Base-by-base conservation (phyloP, 2,888 invertebrate genomes). In the Drymonia ruficornis region DNA sequence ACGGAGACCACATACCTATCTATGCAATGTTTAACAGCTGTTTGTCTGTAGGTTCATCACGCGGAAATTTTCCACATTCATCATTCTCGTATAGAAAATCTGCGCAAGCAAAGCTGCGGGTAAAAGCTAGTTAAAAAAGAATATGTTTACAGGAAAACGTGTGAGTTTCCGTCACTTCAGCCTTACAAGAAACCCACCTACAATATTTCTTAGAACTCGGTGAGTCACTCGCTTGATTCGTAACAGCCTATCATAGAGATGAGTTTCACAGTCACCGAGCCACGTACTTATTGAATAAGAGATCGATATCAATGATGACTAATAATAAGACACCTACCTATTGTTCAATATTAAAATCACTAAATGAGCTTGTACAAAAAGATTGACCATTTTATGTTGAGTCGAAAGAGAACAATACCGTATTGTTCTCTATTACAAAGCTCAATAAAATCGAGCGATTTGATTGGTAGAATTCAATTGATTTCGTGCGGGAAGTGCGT, bases 351-450 rank as follows among this genome's bases (percentile, higher is more conserved):
- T 74, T 78, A 71, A 76, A 75, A 78, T 78, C 72, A 81, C 71
- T 75, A 79, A 80, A 82, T 76, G 74, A 77, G 71, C 70, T 73
- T 63, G 67, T 72, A 67, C 59, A 76, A 72, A 77, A 78, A 80
- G 75, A 78, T 75, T 67, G 66, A 65, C 65, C 65, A 65, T 65
- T 74, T 70, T 76, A 66, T 70, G 61, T 65, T 59, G 23, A 47
- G 29, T 15, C 61, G 63, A 67, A 70, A 73, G 70, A 73, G 83
- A 86, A 88, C 87, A 87, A 88, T 88, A 73, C 76, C 59, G 67
- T 73, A 89, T 89, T 89, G 89, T 89, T 89, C 84, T 84, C 72
- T 52, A 69, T 80, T 82, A 80, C 77, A 81, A 80, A 81, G 80
- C 78, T 74, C 76, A 71, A 79, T 84, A 80, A 86, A 85, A 81